Percentiles rank a stretch among this genome's conserved stretches.
Conservation (phyloP, 2,113 vertebrate species). For the Prunella himalayana region DNA sequence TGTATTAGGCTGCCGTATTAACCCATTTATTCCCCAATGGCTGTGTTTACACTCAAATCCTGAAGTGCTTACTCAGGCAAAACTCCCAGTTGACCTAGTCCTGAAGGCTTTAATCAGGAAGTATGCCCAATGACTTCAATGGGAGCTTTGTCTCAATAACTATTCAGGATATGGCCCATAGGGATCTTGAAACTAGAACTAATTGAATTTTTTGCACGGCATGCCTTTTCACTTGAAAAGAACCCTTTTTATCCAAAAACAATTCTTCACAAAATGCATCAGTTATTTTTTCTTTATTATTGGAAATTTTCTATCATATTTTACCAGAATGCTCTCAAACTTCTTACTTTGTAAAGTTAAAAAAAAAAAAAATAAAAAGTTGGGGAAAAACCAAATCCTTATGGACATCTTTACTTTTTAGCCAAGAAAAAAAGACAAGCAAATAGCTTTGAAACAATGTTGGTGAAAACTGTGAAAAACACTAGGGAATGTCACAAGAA, state of each 20-base stretch:
- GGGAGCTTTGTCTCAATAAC: constrained; percentile 62
- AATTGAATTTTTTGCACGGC: constrained; percentile 57
- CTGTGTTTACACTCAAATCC: constrained; percentile 60
- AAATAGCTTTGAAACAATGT: background rate
- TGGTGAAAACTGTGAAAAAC: background rate
- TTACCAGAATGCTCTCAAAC: background rate
- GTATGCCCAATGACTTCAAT: constrained; percentile 63
- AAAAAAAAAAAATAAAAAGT: background rate
- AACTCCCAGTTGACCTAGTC: constrained; percentile 62
- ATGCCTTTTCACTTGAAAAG: constrained; percentile 57
- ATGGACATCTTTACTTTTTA: background rate
- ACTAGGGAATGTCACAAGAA: background rate
- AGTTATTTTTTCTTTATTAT: background rate
- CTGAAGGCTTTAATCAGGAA: constrained; percentile 66
- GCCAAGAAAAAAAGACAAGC: background rate
- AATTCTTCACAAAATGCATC: background rate
- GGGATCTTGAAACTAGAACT: constrained; percentile 64
- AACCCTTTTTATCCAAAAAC: constrained; percentile 35
- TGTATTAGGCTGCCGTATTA: constrained; percentile 37
- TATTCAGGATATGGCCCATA: constrained; percentile 61
- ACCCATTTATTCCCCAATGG: constrained; percentile 59
- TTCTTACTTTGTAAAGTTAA: background rate
- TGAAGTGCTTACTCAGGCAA: constrained; percentile 68
- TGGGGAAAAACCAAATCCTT: background rate
- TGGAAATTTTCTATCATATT: constrained; percentile 1